Base-by-base conservation (phyloP, 2,888 invertebrate species). In the Agrilus biguttatus region DNA sequence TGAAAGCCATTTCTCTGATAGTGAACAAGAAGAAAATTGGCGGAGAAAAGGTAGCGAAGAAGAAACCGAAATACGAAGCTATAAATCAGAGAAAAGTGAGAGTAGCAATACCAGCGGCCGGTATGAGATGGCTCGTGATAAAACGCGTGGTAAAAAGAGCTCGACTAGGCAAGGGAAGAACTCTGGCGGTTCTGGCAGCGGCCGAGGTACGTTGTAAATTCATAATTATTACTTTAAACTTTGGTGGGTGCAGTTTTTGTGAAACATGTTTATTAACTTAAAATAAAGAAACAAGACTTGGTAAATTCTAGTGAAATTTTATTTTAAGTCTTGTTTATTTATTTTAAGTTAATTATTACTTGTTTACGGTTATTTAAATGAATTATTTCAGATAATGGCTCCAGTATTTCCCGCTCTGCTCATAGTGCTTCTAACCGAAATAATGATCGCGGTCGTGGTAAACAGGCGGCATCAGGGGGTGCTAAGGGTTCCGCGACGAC, bases 11-110 rank as follows among this genome's bases (percentile, higher is more conserved):
- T 3, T 28, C 28, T 28, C 28, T 10, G 28, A 28, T 2, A 28
- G 28, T 28, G 28, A 28, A 10, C 28, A 28, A 51, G 14, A 67
- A 67, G 47, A 67, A 65, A 42, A 60, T 51, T 33, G 65, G 71
- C 42, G 69, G 72, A 52, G 67, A 71, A 49, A 69, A 71, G 50
- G 67, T 65, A 42, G 69, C 67, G 55, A 67, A 70, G 53, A 65
- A 66, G 51, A 61, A 28, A 28, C 66, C 42, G 66, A 67, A 49
- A 55, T 59, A 46, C 28, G 10, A 10, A 28, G 28, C 28, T 28
- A 4, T 28, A 28, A 43, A 48, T 69, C 50, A 66, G 72, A 72
- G 67, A 59, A 54, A 32, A 52, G 50, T 46, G 46, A 51, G 43
- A 55, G 53, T 46, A 58, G 56, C 40, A 45, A 51, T 33, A 52